Evolutionary conservation across 2,888 invertebrate species (phyloP).

Genomic region (Dinocampus coccinellae): DNA sequence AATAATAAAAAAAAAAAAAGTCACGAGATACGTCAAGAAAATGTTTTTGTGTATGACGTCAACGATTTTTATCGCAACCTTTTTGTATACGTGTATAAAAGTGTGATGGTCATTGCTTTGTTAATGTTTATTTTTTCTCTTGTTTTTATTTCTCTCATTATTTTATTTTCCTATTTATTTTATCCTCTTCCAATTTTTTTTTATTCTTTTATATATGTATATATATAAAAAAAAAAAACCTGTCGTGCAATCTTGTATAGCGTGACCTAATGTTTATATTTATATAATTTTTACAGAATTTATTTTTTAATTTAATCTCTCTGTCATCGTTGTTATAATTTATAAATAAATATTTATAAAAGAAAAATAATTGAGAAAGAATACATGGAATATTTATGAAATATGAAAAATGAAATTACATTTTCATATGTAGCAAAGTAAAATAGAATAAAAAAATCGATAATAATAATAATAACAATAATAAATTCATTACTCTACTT

Average conservation of each 20-base stretch:
- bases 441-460: no score
- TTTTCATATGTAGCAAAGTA: neutral
- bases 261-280: neutral
- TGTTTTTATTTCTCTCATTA: no score
- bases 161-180: constrained; percentile 4
- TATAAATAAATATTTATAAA: neutral
- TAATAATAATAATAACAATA: neutral
- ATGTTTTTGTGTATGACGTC: constrained; percentile 1
- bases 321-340: neutral
- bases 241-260: neutral
- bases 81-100: neutral
- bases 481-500: neutral
- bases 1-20: no score
- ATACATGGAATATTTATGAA: neutral
- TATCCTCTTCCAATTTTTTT: neutral
- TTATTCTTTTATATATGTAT: neutral
- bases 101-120: neutral
- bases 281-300: neutral
- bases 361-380: neutral
- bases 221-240: neutral
- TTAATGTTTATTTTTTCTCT: no score
- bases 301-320: neutral
- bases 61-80: constrained; percentile 19
- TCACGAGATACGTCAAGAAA: constrained; percentile 20
- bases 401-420: neutral